Conservation (phyloP, 1,140 invertebrate species). For the Asbolus verrucosus region DNA sequence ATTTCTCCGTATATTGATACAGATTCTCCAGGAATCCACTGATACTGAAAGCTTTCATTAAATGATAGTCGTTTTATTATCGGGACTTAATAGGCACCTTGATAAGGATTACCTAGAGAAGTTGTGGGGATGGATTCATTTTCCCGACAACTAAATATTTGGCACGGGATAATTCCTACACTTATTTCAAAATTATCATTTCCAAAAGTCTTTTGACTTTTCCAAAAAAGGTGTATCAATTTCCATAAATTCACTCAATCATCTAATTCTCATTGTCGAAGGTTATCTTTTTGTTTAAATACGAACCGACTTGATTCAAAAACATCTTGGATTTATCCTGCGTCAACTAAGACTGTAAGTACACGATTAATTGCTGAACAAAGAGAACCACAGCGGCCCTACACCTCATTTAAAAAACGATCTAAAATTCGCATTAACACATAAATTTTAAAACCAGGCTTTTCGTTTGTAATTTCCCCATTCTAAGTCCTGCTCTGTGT, state of each 20-base stretch:
- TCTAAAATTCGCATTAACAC: slow-evolving; percentile 42
- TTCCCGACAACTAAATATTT: background rate
- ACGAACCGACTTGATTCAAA: background rate
- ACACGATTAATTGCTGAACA: slow-evolving; percentile 13
- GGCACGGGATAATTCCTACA: too few species aligned
- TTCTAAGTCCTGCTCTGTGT: slow-evolving; percentile 13
- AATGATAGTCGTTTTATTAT: slow-evolving; percentile 27
- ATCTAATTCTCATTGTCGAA: too few species aligned
- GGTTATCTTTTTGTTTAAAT: too few species aligned
- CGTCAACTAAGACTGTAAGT: background rate
- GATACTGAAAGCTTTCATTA: slow-evolving; percentile 24
- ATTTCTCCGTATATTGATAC: slow-evolving; percentile 13
- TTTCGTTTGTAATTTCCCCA: slow-evolving; percentile 40
- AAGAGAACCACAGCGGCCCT: background rate
- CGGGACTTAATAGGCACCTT: background rate
- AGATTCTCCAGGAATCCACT: slow-evolving; percentile 7
- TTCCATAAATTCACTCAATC: too few species aligned
- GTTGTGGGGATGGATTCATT: background rate
- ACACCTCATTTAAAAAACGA: background rate
- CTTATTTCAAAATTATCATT: too few species aligned
- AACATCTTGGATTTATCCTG: background rate
- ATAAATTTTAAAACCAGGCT: slow-evolving; percentile 43
- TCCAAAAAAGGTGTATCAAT: too few species aligned
- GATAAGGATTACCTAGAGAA: background rate
- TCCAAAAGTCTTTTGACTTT: too few species aligned